These are phyloP conservation scores for Chloroceryle inda DNA, from an alignment of 2,797 vertebrate species.

Conservation along the genomic window DNA sequence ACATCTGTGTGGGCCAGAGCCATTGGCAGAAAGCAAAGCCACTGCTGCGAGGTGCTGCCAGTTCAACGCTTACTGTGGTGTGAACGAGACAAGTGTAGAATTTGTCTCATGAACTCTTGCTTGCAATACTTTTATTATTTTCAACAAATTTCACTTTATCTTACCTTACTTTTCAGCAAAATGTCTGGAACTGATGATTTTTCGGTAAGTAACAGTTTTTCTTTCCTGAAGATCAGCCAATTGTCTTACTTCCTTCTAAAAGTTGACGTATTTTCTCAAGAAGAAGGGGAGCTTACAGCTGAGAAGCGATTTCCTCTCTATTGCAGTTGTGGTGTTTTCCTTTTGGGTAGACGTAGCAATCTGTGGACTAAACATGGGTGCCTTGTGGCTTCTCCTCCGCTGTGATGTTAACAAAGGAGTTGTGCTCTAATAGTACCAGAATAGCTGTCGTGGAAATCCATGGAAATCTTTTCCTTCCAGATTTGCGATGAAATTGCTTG, in stretches of 20 bases:
- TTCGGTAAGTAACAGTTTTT: constrained; percentile 82
- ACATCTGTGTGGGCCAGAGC: background rate
- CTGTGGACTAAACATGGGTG: background rate
- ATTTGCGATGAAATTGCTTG: background rate
- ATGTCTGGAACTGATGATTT: constrained; percentile 86
- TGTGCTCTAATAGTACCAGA: background rate
- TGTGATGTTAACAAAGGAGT: background rate
- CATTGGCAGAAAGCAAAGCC: background rate
- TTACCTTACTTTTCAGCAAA: constrained; percentile 80
- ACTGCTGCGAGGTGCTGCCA: background rate
- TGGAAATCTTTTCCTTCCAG: background rate
- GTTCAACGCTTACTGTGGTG: background rate
- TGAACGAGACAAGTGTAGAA: background rate
- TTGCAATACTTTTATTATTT: constrained; percentile 28
- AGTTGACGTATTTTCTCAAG: background rate
- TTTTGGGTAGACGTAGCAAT: background rate
- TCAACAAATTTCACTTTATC: constrained; percentile 64
- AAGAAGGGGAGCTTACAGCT: background rate
- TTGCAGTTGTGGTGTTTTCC: background rate
- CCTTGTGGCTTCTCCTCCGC: background rate
- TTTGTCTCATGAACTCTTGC: background rate
- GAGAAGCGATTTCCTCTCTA: background rate
- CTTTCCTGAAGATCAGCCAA: constrained; percentile 39
- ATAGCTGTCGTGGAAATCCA: background rate
- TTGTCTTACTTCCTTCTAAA: background rate